Conservation (phyloP, 2,797 vertebrate genomes). For the Otolemur crassicaudatus region DNA sequence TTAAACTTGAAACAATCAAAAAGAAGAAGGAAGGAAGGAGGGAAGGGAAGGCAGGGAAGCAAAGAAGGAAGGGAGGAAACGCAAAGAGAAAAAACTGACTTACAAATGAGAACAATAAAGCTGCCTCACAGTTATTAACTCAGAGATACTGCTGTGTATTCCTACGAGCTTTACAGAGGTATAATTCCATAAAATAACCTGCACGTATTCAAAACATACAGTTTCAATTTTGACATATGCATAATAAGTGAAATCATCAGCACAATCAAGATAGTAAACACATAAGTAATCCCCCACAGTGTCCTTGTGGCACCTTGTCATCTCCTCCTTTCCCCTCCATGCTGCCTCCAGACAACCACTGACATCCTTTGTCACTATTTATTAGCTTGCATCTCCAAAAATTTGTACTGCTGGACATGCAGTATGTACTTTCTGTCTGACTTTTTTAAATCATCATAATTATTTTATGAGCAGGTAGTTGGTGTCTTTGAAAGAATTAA, state of each 20-base stretch:
- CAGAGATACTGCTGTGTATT: background rate
- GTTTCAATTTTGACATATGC: background rate
- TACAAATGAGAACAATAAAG: background rate
- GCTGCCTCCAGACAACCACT: background rate
- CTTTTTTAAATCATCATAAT: background rate
- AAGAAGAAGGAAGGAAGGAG: no score
- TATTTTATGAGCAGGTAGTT: background rate
- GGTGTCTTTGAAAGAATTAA: background rate
- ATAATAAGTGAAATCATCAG: background rate
- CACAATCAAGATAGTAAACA: background rate
- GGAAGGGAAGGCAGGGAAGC: no score
- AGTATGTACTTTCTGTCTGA: background rate
- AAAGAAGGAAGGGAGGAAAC: no score
- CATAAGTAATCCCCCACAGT: background rate
- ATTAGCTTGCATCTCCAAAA: background rate
- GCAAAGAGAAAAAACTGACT: background rate
- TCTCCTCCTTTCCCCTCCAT: no score
- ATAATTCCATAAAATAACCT: background rate
- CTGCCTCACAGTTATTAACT: background rate
- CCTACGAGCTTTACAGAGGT: background rate
- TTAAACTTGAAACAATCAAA: background rate
- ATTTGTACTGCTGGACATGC: background rate
- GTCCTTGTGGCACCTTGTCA: background rate
- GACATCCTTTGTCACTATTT: background rate
- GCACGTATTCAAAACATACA: background rate